Base-by-base conservation (phyloP, 2,888 invertebrate genomes). In the Nebria salina region DNA sequence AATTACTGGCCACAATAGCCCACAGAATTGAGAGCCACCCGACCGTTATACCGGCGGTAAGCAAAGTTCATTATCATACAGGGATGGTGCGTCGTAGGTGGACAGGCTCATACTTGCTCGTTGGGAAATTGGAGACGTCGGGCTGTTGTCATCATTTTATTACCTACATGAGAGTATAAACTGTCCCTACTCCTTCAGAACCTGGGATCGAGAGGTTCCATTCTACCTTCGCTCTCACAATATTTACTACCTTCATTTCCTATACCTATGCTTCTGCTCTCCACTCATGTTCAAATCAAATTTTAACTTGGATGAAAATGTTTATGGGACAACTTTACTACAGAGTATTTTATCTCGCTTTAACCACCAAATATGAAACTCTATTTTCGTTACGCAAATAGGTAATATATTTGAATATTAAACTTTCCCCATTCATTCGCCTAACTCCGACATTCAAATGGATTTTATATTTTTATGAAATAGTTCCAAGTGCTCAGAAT, bases 1-100 rank as follows among this genome's bases (percentile, higher is more conserved):
- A 77, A 77, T 77, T 77, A 77, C 77, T 72, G 43, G 26, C 72
- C 77, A 77, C 72, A 77, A 77, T 77, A 26, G 77, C 72, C 76
- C 76, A 65, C 68, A 25, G 75, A 34, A 75, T 75, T 75, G 64
- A 65, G 70, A 70, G 70, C 70, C 26, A 70, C 70, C 70, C 70
- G 70, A 70, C n/a, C 70, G 70, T 70, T 70, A 70, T 70, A 70
- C 70, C 70, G 75, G 64, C 75, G 75, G 54, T 75, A 76, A 76
- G 76, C 68, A 68, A 34, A 42, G 76, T 76, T 76, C 76, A 76
- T 76, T 76, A 76, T 76, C 68, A 76, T 76, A 76, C 20, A 66
- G 66, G 65, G 76, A 20, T 13, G 26, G 76, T 65, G 64, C 65
- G 72, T 41, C n/a, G 75, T 54, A 54, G 64, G 75, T 70, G 70